These are phyloP conservation scores for Orbicella faveolata DNA, from an alignment of 64 coral and sea anemone genomes.

Conservation along the genomic window DNA sequence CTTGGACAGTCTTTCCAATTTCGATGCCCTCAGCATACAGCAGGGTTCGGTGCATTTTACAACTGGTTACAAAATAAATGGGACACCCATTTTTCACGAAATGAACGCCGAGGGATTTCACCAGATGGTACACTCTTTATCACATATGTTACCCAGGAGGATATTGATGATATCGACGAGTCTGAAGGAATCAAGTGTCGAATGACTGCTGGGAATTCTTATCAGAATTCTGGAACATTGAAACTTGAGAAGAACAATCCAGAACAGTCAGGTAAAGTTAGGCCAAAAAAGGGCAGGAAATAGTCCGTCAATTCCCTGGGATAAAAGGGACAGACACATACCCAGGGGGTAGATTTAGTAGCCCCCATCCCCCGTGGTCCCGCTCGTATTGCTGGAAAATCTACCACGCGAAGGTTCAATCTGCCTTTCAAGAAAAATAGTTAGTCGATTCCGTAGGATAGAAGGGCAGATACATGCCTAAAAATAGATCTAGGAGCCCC, in stretches of 20 bases:
- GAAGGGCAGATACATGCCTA: too few species aligned
- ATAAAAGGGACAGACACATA: too few species aligned
- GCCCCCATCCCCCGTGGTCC: too few species aligned
- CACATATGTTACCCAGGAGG: slow-evolving; percentile 17
- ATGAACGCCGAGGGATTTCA: not conserved
- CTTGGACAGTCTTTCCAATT: slow-evolving; percentile 19
- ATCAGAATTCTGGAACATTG: not conserved
- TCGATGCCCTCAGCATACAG: slow-evolving; percentile 9
- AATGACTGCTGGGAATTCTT: slow-evolving; percentile 17
- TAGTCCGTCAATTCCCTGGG: too few species aligned
- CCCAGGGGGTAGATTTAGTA: too few species aligned
- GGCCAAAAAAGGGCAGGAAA: too few species aligned
- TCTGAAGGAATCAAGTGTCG: slow-evolving; percentile 1
- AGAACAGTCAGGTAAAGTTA: too few species aligned
- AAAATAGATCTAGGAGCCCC: too few species aligned
- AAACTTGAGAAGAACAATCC: not conserved
- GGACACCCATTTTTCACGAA: not conserved
- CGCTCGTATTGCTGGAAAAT: too few species aligned
- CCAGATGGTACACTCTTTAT: slow-evolving; percentile 36
- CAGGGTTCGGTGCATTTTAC: not conserved
- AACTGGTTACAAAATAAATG: not conserved
- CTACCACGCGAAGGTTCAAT: too few species aligned
- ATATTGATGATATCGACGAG: slow-evolving; percentile 8
- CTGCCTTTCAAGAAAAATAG: too few species aligned
- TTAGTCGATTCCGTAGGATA: too few species aligned